Percentiles rank a stretch among this genome's conserved stretches.
Conservation (phyloP, 2,113 vertebrate genomes). For the Cyprinodon tularosa region DNA sequence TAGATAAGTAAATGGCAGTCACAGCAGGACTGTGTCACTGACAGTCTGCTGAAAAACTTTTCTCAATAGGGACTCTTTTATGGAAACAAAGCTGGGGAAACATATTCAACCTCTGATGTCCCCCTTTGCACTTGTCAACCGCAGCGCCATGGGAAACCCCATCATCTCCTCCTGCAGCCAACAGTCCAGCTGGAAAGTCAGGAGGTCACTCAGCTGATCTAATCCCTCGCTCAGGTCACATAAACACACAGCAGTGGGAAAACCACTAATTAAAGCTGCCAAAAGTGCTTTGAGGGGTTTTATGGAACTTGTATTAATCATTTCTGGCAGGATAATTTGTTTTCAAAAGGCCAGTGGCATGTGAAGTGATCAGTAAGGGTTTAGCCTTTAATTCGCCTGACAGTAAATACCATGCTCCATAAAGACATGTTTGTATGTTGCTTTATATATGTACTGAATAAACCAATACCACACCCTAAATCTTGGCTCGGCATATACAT, state of each 20-base stretch:
- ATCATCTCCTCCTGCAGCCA: constrained; percentile 25
- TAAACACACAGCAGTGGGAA: constrained; percentile 46
- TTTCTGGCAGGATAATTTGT: not conserved
- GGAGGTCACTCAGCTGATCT: constrained; percentile 58
- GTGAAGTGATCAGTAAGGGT: not conserved
- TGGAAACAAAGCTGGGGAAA: constrained; percentile 64
- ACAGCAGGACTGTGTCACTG: constrained; percentile 12
- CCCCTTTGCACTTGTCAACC: constrained; percentile 35
- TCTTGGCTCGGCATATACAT: not conserved
- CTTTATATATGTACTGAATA: not conserved
- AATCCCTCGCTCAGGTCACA: constrained; percentile 50
- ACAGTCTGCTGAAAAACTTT: constrained; percentile 24
- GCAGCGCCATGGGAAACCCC: constrained; percentile 36
- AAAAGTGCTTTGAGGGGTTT: not conserved
- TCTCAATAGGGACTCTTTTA: constrained; percentile 37
- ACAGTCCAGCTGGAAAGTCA: constrained; percentile 55
- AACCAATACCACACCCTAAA: not conserved
- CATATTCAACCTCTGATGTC: constrained; percentile 42
- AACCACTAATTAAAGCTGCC: constrained; percentile 12
- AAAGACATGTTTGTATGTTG: not conserved
- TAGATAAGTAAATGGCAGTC: constrained; percentile 5
- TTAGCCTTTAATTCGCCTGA: not conserved
- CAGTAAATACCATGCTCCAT: not conserved
- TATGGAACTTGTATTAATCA: not conserved
- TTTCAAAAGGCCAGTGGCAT: not conserved